Evolutionary conservation across 2,888 invertebrate genomes (phyloP).

Genomic region (Ectemnius continuus): DNA sequence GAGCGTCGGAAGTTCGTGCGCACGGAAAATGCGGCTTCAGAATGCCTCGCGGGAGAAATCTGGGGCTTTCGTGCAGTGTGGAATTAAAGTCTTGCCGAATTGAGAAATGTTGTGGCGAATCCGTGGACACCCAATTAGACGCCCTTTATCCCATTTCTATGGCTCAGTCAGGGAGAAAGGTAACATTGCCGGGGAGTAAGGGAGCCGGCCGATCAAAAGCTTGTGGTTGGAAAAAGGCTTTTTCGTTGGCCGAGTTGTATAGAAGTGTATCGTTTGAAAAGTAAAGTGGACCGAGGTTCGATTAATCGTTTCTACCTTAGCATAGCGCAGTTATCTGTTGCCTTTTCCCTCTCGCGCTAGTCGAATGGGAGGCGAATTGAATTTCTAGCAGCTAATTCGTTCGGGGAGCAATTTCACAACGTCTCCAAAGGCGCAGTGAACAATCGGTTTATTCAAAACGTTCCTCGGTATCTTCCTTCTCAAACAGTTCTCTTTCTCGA

Average conservation of each 20-base stretch:
- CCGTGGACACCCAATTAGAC: neutral
- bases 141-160: too few species aligned
- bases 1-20: too few species aligned
- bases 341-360: neutral
- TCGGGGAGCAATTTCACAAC: neutral
- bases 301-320: neutral
- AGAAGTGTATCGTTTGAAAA: too few species aligned
- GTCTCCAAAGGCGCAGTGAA: neutral
- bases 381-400: neutral
- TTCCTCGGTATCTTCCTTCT: neutral
- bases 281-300: neutral
- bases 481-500: neutral
- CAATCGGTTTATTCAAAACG: slow-evolving; percentile 1
- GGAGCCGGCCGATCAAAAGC: too few species aligned
- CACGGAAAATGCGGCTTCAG: too few species aligned
- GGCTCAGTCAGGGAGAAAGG: too few species aligned
- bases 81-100: too few species aligned
- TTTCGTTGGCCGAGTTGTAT: too few species aligned
- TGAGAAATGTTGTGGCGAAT: neutral
- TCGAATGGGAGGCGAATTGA: neutral
- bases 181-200: too few species aligned
- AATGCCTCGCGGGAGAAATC: too few species aligned
- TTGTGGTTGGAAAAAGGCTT: too few species aligned
- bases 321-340: neutral
- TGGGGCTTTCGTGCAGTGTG: too few species aligned